Conservation (phyloP, 1,140 invertebrate species). For the Ceratitis capitata region DNA sequence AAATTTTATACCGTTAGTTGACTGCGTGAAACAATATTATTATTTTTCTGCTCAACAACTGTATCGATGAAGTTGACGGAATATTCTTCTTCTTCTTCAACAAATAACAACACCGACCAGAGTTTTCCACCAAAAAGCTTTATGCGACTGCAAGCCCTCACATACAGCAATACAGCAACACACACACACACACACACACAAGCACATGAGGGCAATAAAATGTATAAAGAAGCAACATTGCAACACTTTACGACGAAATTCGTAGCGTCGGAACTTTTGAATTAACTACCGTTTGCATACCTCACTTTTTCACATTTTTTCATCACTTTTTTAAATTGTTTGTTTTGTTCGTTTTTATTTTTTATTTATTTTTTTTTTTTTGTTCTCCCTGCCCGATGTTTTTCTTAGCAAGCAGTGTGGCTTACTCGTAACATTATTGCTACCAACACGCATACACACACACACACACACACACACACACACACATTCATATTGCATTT, state of each 20-base stretch:
- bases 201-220: not conserved
- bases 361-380: not conserved
- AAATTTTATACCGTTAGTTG: too few relatives aligned
- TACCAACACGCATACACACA: not conserved
- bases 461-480: not conserved
- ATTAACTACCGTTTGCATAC: slow-evolving; percentile 30
- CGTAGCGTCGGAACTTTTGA: slow-evolving; percentile 19
- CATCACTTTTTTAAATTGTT: not conserved
- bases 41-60: not conserved
- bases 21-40: too few relatives aligned
- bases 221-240: not conserved
- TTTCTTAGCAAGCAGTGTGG: not conserved
- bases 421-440: not conserved
- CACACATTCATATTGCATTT: not conserved
- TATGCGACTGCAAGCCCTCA: not conserved
- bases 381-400: not conserved
- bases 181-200: too few relatives aligned
- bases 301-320: slow-evolving; percentile 2
- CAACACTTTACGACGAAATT: not conserved
- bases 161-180: not conserved
- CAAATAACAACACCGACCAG: not conserved
- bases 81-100: too few relatives aligned
- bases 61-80: not conserved
- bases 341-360: not conserved
- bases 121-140: not conserved